phyloP scores from a whole-genome alignment of 2,888 invertebrate species.

The Ethmia dodecea region DNA sequence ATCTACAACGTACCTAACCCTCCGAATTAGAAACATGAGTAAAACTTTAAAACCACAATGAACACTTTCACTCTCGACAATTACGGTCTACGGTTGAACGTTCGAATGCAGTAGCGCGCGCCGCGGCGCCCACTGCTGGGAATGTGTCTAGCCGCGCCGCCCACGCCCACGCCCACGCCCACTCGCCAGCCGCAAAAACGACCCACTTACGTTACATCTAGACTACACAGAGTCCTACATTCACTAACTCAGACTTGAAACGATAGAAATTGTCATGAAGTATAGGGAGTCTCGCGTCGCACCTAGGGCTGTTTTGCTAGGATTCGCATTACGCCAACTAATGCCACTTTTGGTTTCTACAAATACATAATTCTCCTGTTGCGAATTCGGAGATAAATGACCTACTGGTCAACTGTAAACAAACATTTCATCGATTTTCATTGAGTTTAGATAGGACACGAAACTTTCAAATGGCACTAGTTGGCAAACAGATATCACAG shows the following conservation, averaged over 20 bases:
- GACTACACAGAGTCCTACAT: slow-evolving; percentile 31
- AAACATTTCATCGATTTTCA: too few species aligned
- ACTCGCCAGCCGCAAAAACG: slow-evolving; percentile 14
- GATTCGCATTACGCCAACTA: too few species aligned
- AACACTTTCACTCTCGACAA: slow-evolving; percentile 47
- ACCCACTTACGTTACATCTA: slow-evolving; percentile 16
- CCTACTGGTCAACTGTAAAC: too few species aligned
- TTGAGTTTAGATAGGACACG: too few species aligned
- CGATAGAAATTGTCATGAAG: slow-evolving; percentile 53
- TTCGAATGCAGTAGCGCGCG: slow-evolving; percentile 9
- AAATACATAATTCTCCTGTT: too few species aligned
- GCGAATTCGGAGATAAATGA: too few species aligned
- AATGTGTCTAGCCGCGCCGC: slow-evolving; percentile 30
- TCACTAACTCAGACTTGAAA: slow-evolving; percentile 51
- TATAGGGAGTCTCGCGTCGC: slow-evolving; percentile 33
- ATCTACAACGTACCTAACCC: slow-evolving; percentile 46
- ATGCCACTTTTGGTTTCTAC: too few species aligned
- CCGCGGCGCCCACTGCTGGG: slow-evolving; percentile 19
- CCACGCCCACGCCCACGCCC: slow-evolving; percentile 10
- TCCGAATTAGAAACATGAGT: slow-evolving; percentile 54
- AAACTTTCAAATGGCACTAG: too few species aligned
- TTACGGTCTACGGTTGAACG: slow-evolving; percentile 19
- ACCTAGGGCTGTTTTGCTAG: too few species aligned
- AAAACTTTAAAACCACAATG: slow-evolving; percentile 56
- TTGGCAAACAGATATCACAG: too few species aligned